Percentiles rank a stretch among this genome's conserved stretches.
Conservation (phyloP, 2,797 vertebrate species). For the Morus bassanus region DNA sequence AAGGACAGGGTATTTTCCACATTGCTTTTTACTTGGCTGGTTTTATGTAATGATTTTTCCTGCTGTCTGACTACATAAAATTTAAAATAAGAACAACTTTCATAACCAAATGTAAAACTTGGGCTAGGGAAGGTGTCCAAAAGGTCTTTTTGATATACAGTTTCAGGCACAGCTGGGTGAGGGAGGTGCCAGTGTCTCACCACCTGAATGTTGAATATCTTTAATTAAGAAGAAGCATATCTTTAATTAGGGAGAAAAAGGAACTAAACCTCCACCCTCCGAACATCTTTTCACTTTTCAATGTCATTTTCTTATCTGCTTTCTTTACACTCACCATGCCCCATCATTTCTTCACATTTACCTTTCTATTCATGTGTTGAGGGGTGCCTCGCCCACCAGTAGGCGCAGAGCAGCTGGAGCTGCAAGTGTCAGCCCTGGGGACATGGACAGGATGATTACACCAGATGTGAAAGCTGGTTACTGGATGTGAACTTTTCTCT, state of each 20-base stretch:
- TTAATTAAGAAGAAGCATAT: not conserved
- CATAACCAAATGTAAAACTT: not conserved
- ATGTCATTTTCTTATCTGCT: not conserved
- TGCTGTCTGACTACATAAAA: not conserved
- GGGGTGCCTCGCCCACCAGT: too few species aligned
- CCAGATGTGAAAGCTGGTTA: not conserved
- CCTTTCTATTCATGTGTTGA: not conserved
- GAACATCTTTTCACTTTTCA: not conserved
- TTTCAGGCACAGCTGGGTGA: not conserved
- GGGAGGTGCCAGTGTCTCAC: not conserved
- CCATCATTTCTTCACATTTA: not conserved
- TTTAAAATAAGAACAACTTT: not conserved
- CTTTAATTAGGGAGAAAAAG: not conserved
- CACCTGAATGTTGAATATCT: not conserved
- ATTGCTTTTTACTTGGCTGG: not conserved
- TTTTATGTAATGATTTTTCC: not conserved
- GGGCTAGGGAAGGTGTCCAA: not conserved
- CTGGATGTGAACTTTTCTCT: not conserved
- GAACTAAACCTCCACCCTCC: not conserved
- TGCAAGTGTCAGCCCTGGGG: not conserved
- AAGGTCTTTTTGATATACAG: not conserved
- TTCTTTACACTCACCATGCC: not conserved
- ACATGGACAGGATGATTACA: rapidly evolving
- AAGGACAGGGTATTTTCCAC: not conserved
- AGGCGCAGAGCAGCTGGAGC: not conserved